phyloP scores from a whole-genome alignment of 2,797 vertebrate species.

The Muscicapa striata region DNA sequence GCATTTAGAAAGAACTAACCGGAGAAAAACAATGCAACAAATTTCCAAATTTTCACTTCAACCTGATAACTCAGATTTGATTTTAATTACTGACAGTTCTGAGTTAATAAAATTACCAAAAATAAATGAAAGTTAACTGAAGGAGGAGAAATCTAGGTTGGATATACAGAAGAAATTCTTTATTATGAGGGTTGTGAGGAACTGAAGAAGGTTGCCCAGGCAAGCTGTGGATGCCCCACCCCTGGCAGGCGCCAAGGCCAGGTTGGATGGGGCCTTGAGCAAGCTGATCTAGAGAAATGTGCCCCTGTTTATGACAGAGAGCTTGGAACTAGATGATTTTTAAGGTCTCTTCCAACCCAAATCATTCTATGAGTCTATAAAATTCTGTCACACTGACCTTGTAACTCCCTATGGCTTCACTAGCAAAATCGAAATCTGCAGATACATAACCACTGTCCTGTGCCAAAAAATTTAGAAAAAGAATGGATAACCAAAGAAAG shows the following conservation, averaged over 20 bases:
- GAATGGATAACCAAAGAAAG: neutral
- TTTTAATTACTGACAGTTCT: neutral
- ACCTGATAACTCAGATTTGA: neutral
- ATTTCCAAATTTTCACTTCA: neutral
- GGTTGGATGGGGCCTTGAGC: neutral
- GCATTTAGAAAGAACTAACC: neutral
- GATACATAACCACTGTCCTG: neutral
- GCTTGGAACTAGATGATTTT: neutral
- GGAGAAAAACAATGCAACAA: neutral
- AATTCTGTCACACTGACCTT: neutral
- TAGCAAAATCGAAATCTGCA: neutral
- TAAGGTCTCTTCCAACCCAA: neutral
- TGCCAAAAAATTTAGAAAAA: neutral
- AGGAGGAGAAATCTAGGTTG: neutral
- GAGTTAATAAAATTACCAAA: neutral
- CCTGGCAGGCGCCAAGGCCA: neutral
- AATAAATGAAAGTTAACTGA: neutral
- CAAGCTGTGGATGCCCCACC: neutral
- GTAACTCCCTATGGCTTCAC: accelerated
- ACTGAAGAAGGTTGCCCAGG: neutral
- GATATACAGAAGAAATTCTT: neutral
- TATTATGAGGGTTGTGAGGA: neutral
- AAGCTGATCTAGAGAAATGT: neutral
- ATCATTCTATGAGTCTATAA: neutral
- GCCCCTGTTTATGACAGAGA: neutral